Base-by-base conservation (phyloP, 2,797 vertebrate species). In the Menidia menidia region DNA sequence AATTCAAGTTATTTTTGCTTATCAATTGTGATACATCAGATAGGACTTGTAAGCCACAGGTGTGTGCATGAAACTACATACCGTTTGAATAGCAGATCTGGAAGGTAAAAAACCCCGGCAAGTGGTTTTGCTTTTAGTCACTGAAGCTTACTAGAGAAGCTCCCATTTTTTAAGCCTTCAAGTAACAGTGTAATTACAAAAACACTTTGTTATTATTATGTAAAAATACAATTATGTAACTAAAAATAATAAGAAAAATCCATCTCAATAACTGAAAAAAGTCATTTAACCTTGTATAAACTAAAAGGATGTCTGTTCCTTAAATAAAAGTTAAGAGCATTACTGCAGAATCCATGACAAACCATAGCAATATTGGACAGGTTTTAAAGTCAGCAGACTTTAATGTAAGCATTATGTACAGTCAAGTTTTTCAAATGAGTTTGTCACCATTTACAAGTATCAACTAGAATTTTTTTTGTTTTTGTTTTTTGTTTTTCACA, bases 361-460 rank as follows among this genome's bases (percentile, higher is more conserved):
- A 53, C 45, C 3, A n/a, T 45, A 14, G n/a, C 0, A 13, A 45
- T 1, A 13, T 9, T 4, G 31, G 65, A 32, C n/a, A 59, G 55
- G 31, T 59, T 60, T 15, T 71, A 67, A 60, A 64, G 82, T 45
- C 10, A 50, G 41, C 48, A 50, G 47, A 18, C 19, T 63, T 16
- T 43, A 60, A 32, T 13, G 7, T 58, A 44, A 56, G 25, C 32
- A 52, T 44, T 63, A 47, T 60, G 25, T 42, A 75, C n/a, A 25
- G 43, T 56, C 11, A 35, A 18, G 30, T 61, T 73, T 16, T 60
- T 61, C 18, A 64, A 31, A 50, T 57, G 32, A 64, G 43, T 18
- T 4, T 55, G n/a, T 48, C n/a, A 56, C 3, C 8, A 76, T 33
- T 50, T 68, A 69, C 25, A 76, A 47, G 73, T 47, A 65, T 31